Evolutionary conservation across 2,888 invertebrate species (phyloP).

Genomic region (Dryadula phaetusa): DNA sequence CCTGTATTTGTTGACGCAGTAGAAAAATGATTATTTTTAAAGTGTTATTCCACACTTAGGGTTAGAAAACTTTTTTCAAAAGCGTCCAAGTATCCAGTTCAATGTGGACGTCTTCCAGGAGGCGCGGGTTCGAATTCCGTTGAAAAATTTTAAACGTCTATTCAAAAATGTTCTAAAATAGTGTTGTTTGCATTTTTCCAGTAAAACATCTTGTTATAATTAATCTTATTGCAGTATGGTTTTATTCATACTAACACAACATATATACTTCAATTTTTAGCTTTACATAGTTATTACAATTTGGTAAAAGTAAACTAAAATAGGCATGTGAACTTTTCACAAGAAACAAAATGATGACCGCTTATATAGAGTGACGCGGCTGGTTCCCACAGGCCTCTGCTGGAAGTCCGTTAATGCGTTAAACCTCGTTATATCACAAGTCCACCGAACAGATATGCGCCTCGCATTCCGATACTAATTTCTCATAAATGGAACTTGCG

Average conservation of each 20-base stretch:
- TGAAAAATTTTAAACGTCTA: too few relatives aligned
- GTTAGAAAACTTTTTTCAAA: too few relatives aligned
- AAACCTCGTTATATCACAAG: conserved; percentile 28
- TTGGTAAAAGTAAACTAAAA: conserved; percentile 23
- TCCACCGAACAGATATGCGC: conserved; percentile 24
- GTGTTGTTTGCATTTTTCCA: too few relatives aligned
- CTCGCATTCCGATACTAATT: conserved; percentile 27
- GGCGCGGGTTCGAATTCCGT: too few relatives aligned
- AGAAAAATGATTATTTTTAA: too few relatives aligned
- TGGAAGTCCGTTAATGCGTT: conserved; percentile 31
- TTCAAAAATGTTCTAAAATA: too few relatives aligned
- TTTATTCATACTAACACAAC: not conserved
- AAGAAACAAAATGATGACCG: conserved; percentile 30
- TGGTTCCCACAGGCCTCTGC: conserved; percentile 35
- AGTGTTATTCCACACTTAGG: too few relatives aligned
- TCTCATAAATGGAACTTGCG: conserved; percentile 17
- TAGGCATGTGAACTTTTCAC: conserved; percentile 14
- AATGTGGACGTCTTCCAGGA: too few relatives aligned
- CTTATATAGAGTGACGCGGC: conserved; percentile 42
- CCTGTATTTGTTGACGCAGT: too few relatives aligned
- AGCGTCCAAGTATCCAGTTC: too few relatives aligned
- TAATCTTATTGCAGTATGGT: too few relatives aligned
- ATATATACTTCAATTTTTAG: not conserved
- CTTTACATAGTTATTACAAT: conserved; percentile 26
- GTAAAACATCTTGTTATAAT: too few relatives aligned